Conservation (phyloP, 2,888 invertebrate species). For the Dione juno region DNA sequence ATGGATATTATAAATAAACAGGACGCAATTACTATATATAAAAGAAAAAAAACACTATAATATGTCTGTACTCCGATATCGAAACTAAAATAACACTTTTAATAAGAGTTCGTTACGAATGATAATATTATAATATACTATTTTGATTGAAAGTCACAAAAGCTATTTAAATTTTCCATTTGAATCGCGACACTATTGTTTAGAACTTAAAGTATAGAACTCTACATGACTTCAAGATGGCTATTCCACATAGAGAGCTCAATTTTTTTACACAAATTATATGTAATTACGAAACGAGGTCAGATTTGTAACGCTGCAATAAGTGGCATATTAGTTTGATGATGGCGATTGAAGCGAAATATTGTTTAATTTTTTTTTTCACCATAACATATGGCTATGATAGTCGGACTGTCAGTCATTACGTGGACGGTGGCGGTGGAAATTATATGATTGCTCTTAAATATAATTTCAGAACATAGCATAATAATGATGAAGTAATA, state of each 20-base stretch:
- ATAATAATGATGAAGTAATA: constrained; percentile 4
- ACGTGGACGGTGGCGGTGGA: no score
- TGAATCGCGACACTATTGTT: not conserved
- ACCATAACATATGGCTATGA: constrained; percentile 13
- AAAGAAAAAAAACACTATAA: not conserved
- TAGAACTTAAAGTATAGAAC: not conserved
- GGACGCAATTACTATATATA: not conserved
- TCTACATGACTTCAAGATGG: not conserved
- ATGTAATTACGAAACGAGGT: constrained; percentile 35
- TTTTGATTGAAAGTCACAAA: constrained; percentile 22
- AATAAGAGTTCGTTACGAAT: constrained; percentile 22
- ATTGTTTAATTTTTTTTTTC: constrained; percentile 22
- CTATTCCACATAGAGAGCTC: constrained; percentile 20
- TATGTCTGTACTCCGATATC: not conserved
- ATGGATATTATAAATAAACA: not conserved
- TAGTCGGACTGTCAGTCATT: not conserved
- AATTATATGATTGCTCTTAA: not conserved
- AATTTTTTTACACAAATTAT: constrained; percentile 34
- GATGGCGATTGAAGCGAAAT: constrained; percentile 25
- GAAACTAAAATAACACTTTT: constrained; percentile 19
- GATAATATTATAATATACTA: constrained; percentile 24
- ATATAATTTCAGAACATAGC: not conserved
- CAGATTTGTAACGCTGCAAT: constrained; percentile 28
- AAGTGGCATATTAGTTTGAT: constrained; percentile 26
- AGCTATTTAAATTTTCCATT: constrained; percentile 3